phyloP scores from a whole-genome alignment of 2,113 vertebrate species.

The Coturnix japonica region DNA sequence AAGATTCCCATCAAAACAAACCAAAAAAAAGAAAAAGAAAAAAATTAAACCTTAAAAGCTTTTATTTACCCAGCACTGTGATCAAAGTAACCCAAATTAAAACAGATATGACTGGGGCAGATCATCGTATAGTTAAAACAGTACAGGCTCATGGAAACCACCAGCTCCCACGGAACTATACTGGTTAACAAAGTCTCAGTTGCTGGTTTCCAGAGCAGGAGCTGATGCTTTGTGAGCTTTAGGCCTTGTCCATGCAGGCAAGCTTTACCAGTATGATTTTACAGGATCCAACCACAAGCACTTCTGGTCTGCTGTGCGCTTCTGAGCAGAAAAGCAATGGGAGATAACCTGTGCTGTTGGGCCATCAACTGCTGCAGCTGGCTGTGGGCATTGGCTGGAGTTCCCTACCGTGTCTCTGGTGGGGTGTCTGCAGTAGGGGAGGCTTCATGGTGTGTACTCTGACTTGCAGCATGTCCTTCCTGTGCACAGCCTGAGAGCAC shows the following conservation, averaged over 20 bases:
- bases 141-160: not conserved
- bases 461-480: not conserved
- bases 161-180: not conserved
- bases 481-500: not conserved
- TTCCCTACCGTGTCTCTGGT: not conserved
- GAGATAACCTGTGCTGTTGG: not conserved
- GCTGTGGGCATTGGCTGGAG: not conserved
- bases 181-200: not conserved
- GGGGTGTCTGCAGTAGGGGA: not conserved
- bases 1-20: not conserved
- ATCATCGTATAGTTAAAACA: not conserved
- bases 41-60: not conserved
- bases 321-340: not conserved
- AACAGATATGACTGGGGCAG: not conserved
- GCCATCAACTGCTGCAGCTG: not conserved
- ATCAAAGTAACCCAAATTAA: not conserved
- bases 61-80: not conserved
- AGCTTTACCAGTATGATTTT: not conserved
- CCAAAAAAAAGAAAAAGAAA: not conserved
- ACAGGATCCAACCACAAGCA: not conserved
- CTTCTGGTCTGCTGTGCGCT: not conserved
- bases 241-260: not conserved
- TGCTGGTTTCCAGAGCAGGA: not conserved
- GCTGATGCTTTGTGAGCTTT: not conserved
- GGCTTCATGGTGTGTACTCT: rapidly evolving